Conservation (phyloP, 2,797 vertebrate genomes). For the Mormyrops boulengeri region DNA sequence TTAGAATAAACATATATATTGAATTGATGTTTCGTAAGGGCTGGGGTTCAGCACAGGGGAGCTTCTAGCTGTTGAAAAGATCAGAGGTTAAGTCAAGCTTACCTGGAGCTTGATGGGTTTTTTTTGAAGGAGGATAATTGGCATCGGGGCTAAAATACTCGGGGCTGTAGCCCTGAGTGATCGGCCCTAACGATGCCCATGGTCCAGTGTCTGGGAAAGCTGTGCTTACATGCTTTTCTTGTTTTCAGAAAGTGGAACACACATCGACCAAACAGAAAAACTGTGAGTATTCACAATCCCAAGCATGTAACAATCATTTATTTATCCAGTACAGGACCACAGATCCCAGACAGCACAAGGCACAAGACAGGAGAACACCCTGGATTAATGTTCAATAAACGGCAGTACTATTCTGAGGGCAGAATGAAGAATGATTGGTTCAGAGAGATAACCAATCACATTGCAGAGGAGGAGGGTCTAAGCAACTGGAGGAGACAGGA, state of each 20-base stretch:
- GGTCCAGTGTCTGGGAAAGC: too few relatives aligned
- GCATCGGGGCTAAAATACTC: too few relatives aligned
- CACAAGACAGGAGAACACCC: background rate
- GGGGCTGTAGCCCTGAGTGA: background rate
- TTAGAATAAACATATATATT: background rate
- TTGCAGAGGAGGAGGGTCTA: background rate
- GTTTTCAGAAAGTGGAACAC: constrained; percentile 43
- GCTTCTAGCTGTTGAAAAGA: background rate
- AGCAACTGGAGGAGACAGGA: background rate
- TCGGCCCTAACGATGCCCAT: background rate
- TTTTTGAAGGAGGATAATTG: too few relatives aligned
- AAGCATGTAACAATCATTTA: background rate
- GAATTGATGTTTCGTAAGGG: background rate
- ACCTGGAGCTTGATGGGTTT: too few relatives aligned
- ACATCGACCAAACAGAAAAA: constrained; percentile 37
- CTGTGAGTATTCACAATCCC: constrained; percentile 46
- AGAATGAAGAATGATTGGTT: background rate
- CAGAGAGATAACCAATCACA: background rate
- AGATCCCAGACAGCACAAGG: background rate
- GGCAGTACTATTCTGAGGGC: background rate
- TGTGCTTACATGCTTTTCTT: background rate
- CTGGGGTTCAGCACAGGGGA: background rate
- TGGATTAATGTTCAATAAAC: background rate
- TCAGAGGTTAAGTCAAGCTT: background rate
- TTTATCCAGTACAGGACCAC: background rate